Evolutionary conservation across 2,888 invertebrate species (phyloP), one percentile per base, ranked within the genome.

Genomic region (Acleris laterana): DNA sequence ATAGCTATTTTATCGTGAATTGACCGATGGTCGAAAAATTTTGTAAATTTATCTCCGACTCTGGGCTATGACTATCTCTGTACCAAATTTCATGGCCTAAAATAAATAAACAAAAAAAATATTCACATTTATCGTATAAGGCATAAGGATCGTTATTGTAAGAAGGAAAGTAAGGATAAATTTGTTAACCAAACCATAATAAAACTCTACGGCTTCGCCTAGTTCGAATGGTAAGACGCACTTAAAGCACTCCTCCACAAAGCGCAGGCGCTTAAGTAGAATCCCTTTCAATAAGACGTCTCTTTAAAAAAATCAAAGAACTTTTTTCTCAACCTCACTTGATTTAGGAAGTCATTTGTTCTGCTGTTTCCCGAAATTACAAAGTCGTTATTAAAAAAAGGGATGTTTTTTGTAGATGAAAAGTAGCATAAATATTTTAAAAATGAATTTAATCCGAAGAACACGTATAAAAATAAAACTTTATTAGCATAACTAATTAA

Each of bases 211-310:
- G 53, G 42, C 11, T 17, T 52, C 42, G 53, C 22, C 59, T 22
- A 22, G 56, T n/a, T 53, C 62, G 61, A 72, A 69, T 74, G 68
- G 68, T 70, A 53, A 72, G 62, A 62, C 63, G 68, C 57, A 70
- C 70, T 69, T 68, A 72, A 57, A 38, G 19, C 65, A 49, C 68
- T 42, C 49, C 52, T 59, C 55, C 69, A 71, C 70, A 77, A 71
- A 71, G 70, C 53, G 61, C 52, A 56, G 63, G 55, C 51, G 49
- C 70, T 71, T 69, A 63, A 72, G 68, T 59, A 63, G 69, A 77
- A 69, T 76, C 71, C 75, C 70, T 72, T 77, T 76, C 69, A 74
- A 70, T 72, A 68, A 62, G 66, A 69, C 67, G 64, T 70, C 56
- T 65, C 44, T 56, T 56, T 61, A 57, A 69, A 72, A 49, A 68